Conservation (phyloP, 2,113 vertebrate genomes). For the Sakesphorus luctuosus region DNA sequence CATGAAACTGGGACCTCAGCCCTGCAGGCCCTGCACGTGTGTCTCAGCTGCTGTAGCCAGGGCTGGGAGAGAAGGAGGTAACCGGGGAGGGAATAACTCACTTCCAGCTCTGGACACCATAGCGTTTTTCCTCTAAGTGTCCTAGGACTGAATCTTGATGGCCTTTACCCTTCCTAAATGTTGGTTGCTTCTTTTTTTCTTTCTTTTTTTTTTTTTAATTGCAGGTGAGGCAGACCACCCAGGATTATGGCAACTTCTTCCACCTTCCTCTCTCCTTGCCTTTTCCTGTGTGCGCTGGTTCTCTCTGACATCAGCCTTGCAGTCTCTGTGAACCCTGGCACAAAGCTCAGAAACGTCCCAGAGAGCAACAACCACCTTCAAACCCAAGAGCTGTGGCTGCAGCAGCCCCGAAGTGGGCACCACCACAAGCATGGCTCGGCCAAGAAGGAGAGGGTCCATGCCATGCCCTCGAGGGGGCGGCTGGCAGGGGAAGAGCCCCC, state of each 20-base stretch:
- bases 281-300: constrained; percentile 46
- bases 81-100: neutral
- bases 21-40: constrained; percentile 25
- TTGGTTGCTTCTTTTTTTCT: neutral
- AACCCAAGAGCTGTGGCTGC: constrained; percentile 67
- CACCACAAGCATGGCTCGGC: constrained; percentile 63
- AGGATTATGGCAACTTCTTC: constrained; percentile 54
- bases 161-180: neutral
- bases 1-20: constrained; percentile 52
- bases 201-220: neutral
- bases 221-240: constrained; percentile 40
- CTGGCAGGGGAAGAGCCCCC: constrained; percentile 67
- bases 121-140: neutral
- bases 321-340: constrained; percentile 48
- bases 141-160: neutral
- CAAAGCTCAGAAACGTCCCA: constrained; percentile 34
- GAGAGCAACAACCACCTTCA: constrained; percentile 74
- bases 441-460: constrained; percentile 64
- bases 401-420: constrained; percentile 55
- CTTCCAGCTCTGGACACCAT: neutral
- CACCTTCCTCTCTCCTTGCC: neutral
- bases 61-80: neutral
- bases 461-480: constrained; percentile 43
- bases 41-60: constrained; percentile 36
- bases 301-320: constrained; percentile 24